Evolutionary conservation across 2,797 vertebrate genomes (phyloP).

Genomic region (Cetoscarus ocellatus): DNA sequence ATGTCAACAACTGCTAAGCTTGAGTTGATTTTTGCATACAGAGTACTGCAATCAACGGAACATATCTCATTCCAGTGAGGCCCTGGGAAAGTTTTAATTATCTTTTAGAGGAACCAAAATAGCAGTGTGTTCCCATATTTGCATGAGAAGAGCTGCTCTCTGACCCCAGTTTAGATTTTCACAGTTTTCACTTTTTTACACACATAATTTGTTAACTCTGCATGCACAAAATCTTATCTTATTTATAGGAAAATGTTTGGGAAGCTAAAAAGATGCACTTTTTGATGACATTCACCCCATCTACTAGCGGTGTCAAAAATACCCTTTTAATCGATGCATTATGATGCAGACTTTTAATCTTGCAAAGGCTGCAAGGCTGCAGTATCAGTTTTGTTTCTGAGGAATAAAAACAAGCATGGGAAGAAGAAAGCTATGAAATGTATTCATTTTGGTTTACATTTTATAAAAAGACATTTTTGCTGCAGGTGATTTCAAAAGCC

Average conservation of each 20-base stretch:
- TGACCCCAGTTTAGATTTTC: constrained; percentile 13
- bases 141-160: background rate
- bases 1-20: constrained; percentile 68
- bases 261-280: constrained; percentile 10
- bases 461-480: too few species aligned
- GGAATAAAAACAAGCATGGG: too few species aligned
- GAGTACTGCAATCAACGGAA: constrained; percentile 59
- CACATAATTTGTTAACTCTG: background rate
- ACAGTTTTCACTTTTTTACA: background rate
- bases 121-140: constrained; percentile 11
- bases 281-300: background rate
- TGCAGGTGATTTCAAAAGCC: too few species aligned
- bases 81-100: constrained; percentile 63
- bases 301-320: background rate
- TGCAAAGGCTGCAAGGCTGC: background rate
- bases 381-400: background rate
- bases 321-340: too few species aligned
- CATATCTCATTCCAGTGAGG: constrained; percentile 48
- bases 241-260: background rate
- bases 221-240: constrained; percentile 15
- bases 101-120: constrained; percentile 31
- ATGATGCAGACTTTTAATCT: too few species aligned
- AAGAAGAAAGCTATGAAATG: too few species aligned
- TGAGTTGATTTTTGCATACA: constrained; percentile 53
- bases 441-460: too few species aligned